Evolutionary conservation across 1,140 invertebrate genomes (phyloP), one percentile per base, ranked within the genome.

Genomic region (Drosophila yakuba): DNA sequence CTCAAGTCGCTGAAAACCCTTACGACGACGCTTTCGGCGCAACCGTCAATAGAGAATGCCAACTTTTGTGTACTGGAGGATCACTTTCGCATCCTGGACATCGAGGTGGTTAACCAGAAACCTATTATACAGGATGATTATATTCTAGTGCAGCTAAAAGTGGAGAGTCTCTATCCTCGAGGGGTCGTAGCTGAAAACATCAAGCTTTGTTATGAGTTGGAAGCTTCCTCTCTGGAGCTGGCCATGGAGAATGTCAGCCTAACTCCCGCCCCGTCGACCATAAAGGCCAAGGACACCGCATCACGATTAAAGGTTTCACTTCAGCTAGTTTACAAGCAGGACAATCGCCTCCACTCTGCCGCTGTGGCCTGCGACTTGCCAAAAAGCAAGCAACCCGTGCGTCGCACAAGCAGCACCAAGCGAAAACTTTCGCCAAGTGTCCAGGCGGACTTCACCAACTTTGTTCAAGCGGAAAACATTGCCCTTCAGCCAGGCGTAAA

Each of bases 281-380:
- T 45, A 1, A 73, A 68, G 28, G 51, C 55, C n/a, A 90, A 78
- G 28, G 80, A 92, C 11, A 64, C 62, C 12, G 47, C 20, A 5
- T 59, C 77, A 0, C 74, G 75, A 1, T 28, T 81, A 1, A 92
- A 91, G 20, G 79, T 91, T 0, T 74, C 94, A 47, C 94, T 95
- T 2, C 95, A 95, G 83, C 92, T 97, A 32, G 95, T 97, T 78
- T 96, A 95, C 74, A 96, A 97, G 89, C 95, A 97, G 88, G 96
- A 97, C 86, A 96, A 95, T 81, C 95, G 95, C 58, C 90, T 97
- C 5, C 94, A 94, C 60, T 94, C 94, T 60, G 95, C 95, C 1
- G 94, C 94, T 45, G 94, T 95, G 20, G 95, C 94, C 28, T 95
- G 94, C 81, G 94, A 93, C 84, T 94, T 93, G 91, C 93, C 92